Evolutionary conservation across 2,888 invertebrate species (phyloP).

Genomic region (Merodon equestris): DNA sequence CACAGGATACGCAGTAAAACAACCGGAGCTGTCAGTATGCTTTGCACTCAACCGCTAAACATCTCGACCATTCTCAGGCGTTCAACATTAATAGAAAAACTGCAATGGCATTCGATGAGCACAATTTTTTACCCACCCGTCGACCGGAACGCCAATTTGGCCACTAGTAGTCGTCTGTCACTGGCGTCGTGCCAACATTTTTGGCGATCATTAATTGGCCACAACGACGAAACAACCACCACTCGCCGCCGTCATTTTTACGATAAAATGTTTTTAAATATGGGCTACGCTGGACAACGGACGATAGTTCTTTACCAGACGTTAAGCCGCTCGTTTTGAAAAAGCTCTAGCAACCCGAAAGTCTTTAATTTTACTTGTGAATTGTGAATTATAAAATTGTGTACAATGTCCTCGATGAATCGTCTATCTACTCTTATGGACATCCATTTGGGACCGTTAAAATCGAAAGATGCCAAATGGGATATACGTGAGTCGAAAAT

Average conservation of each 20-base stretch:
- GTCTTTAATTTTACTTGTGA: background rate
- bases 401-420: conserved; percentile 75
- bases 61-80: too few species aligned
- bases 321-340: conserved; percentile 58
- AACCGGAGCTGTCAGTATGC: too few species aligned
- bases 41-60: too few species aligned
- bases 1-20: too few species aligned
- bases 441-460: conserved; percentile 75
- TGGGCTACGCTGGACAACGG: conserved; percentile 60
- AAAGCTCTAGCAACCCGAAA: background rate
- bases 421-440: conserved; percentile 76
- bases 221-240: conserved; percentile 53
- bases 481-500: conserved; percentile 81
- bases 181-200: conserved; percentile 50
- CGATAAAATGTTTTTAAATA: conserved; percentile 55
- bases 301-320: conserved; percentile 61
- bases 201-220: conserved; percentile 62
- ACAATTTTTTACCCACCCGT: too few species aligned
- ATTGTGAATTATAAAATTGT: too few species aligned
- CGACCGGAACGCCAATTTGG: too few species aligned
- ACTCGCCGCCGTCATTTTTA: conserved; percentile 40
- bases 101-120: too few species aligned
- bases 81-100: too few species aligned
- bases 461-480: conserved; percentile 80
- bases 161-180: background rate